A percentile compares a stretch with the other conserved stretches of the same genome.
These are phyloP conservation scores for Lycophotia porphyrea DNA, from an alignment of 2,888 invertebrate species.

Conservation along the genomic window DNA sequence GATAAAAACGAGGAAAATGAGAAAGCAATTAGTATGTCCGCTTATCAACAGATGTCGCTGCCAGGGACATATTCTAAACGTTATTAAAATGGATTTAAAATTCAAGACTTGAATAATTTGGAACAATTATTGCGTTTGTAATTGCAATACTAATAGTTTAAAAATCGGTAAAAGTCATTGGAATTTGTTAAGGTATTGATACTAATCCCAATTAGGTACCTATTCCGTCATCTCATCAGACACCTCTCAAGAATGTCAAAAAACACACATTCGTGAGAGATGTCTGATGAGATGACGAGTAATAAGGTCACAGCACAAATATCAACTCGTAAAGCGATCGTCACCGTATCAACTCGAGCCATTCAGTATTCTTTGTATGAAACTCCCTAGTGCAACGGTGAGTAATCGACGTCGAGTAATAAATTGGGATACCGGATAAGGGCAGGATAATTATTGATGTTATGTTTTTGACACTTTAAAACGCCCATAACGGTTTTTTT, in stretches of 20 bases:
- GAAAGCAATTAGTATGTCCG: neutral
- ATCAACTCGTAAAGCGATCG: too few species aligned
- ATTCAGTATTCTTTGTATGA: too few species aligned
- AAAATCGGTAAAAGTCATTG: neutral
- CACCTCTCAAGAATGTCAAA: too few species aligned
- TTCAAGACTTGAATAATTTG: neutral
- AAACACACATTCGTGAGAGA: too few species aligned
- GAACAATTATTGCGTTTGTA: neutral
- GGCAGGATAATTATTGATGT: neutral
- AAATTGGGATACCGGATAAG: neutral
- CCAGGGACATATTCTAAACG: neutral
- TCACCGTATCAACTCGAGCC: too few species aligned
- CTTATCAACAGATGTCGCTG: conserved; percentile 38
- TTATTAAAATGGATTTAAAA: neutral
- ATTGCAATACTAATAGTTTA: neutral
- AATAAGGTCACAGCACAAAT: too few species aligned
- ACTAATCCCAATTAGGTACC: neutral
- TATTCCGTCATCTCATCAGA: too few species aligned
- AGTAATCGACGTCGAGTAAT: too few species aligned
- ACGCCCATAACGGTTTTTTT: neutral
- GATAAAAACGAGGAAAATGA: neutral
- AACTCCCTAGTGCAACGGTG: too few species aligned
- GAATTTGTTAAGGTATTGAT: neutral
- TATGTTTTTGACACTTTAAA: neutral
- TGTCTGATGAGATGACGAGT: too few species aligned